Base-by-base conservation (phyloP, 2,113 vertebrate species). In the Caretta caretta region DNA sequence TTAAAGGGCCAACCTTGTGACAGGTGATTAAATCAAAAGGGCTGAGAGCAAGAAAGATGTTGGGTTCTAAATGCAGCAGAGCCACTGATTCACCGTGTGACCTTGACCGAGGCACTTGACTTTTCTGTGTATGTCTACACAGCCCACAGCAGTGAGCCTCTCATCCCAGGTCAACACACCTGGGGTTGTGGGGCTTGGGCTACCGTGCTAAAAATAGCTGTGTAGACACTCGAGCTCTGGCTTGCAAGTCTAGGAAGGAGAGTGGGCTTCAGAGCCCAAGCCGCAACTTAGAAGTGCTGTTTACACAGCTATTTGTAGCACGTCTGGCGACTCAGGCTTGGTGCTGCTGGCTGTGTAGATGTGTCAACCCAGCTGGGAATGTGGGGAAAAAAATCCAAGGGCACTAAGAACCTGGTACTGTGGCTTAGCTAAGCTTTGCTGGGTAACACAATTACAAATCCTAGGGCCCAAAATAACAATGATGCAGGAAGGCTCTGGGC, bases 401-500 rank as follows among this genome's bases (percentile, higher is more conserved):
- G 53, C 10, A 12, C 72, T 76, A 62, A 53, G 49, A 86, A 50
- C 0, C 0, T n/a, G 59, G 84, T 48, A 35, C n/a, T 62, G 59
- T 2, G 62, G 53, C 94, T 59, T 95, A 88, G 69, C 19, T 78
- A 38, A 42, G 87, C 79, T 81, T 59, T 38, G 88, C 84, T 92
- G 86, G 38, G 88, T 62, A 20, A 16, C 80, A 50, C 42, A 48
- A 54, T 62, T 46, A 84, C 56, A 57, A 84, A 48, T 19, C 56
- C 16, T 19, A 31, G 42, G 42, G 5, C 56, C 46, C 72, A 88
- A 85, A 95, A 94, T 94, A 90, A 89, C 81, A 94, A 78, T 0
- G 6, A 95, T 6, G 87, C 57, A 87, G 35, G 72, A 93, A 91
- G 86, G 84, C 93, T 94, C 53, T 87, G 88, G 96, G 93, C 87